phyloP scores from a whole-genome alignment of 2,797 vertebrate species.

The Pogoniulus pusillus region DNA sequence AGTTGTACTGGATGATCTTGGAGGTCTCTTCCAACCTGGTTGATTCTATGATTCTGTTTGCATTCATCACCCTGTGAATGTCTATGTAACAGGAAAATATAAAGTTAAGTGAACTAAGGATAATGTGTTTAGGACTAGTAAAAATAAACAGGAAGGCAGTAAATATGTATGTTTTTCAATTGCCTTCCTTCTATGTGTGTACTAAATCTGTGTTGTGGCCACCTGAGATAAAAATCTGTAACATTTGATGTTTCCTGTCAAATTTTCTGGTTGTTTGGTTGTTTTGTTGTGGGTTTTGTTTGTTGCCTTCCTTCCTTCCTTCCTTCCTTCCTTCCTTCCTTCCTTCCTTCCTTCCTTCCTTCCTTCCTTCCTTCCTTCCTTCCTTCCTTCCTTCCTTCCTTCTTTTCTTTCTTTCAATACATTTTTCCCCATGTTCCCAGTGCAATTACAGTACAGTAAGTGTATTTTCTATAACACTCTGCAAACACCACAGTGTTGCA shows the following conservation, averaged over 20 bases:
- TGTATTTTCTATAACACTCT: neutral
- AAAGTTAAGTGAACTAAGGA: neutral
- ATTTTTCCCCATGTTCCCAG: too few species aligned
- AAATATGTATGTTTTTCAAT: neutral
- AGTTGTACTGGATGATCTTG: too few species aligned
- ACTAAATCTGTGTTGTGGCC: neutral
- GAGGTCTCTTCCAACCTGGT: too few species aligned
- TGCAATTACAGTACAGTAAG: neutral
- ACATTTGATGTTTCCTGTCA: neutral
- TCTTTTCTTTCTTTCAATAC: neutral
- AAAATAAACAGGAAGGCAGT: neutral
- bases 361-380: neutral
- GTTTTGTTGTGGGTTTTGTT: too few species aligned
- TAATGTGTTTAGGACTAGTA: neutral
- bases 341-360: neutral
- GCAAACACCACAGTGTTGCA: neutral
- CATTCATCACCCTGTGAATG: neutral
- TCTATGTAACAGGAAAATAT: rapidly evolving
- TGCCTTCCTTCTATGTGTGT: rapidly evolving
- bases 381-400: too few species aligned
- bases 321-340: too few species aligned
- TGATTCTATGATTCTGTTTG: too few species aligned
- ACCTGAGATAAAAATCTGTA: neutral
- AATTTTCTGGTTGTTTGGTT: neutral
- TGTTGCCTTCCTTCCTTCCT: neutral